A percentile compares a stretch with the other conserved stretches of the same genome.
These are phyloP conservation scores for Cecidostiba fungosa DNA, from an alignment of 2,888 invertebrate species.

Conservation along the genomic window DNA sequence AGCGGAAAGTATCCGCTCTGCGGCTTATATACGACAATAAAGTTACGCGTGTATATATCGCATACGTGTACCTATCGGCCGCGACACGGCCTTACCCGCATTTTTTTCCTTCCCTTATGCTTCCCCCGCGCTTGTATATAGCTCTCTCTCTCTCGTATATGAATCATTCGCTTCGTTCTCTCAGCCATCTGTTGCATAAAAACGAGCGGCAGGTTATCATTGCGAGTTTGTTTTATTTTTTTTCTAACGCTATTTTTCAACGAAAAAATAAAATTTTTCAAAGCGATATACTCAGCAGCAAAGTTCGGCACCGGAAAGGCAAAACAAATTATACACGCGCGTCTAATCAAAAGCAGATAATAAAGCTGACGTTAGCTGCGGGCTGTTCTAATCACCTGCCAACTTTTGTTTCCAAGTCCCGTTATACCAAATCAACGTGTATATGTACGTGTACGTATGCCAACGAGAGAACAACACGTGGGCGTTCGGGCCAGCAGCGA, in stretches of 20 bases:
- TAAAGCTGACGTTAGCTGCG: constrained; percentile 48
- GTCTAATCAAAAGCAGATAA: constrained; percentile 54
- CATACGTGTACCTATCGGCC: constrained; percentile 48
- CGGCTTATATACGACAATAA: constrained; percentile 46
- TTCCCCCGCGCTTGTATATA: neutral
- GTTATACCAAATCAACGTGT: constrained; percentile 39
- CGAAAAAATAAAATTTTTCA: no score
- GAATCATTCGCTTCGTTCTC: constrained; percentile 44
- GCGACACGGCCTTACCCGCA: constrained; percentile 61
- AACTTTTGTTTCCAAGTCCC: constrained; percentile 48
- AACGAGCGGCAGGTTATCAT: neutral
- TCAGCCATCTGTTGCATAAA: constrained; percentile 31
- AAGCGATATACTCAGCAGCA: no score
- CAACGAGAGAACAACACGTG: constrained; percentile 20
- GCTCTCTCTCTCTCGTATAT: no score
- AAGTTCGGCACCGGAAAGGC: neutral
- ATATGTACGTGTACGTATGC: neutral
- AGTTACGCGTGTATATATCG: constrained; percentile 34
- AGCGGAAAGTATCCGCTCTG: constrained; percentile 25
- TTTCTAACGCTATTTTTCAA: neutral
- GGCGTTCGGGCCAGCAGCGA: neutral
- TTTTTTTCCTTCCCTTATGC: constrained; percentile 41
- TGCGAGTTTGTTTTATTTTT: neutral
- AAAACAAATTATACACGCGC: neutral
- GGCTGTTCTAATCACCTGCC: constrained; percentile 56